Evolutionary conservation across 2,797 vertebrate genomes (phyloP).

Genomic region (Malurus leucopterus): DNA sequence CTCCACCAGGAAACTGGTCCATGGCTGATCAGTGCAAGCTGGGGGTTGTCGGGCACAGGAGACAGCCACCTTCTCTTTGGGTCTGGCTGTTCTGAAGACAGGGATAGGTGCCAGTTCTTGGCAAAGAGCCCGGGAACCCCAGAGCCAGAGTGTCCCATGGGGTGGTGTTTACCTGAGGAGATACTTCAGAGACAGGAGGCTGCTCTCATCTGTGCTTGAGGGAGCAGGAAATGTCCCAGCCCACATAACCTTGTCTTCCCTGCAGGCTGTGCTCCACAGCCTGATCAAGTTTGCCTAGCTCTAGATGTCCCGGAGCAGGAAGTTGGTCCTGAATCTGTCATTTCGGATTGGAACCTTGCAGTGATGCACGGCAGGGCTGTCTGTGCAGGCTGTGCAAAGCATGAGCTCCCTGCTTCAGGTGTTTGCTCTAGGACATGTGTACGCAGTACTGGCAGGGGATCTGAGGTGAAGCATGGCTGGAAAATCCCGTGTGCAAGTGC

Average conservation of each 20-base stretch:
- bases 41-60: neutral
- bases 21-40: rapidly evolving
- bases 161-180: neutral
- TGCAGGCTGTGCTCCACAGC: neutral
- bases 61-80: neutral
- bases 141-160: neutral
- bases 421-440: neutral
- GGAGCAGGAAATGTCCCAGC: neutral
- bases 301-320: neutral
- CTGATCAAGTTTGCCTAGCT: slow-evolving; percentile 20
- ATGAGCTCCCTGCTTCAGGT: neutral
- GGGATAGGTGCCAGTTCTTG: neutral
- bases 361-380: neutral
- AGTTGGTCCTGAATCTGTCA: neutral
- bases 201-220: neutral
- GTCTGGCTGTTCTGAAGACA: neutral
- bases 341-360: neutral
- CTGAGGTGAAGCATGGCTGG: neutral
- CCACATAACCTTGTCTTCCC: neutral
- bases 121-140: neutral
- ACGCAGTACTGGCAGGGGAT: neutral
- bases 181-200: neutral
- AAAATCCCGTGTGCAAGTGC: neutral
- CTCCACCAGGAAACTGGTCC: neutral
- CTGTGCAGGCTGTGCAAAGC: neutral